Conservation (phyloP, 2,797 vertebrate species). For the Chloroceryle inda region DNA sequence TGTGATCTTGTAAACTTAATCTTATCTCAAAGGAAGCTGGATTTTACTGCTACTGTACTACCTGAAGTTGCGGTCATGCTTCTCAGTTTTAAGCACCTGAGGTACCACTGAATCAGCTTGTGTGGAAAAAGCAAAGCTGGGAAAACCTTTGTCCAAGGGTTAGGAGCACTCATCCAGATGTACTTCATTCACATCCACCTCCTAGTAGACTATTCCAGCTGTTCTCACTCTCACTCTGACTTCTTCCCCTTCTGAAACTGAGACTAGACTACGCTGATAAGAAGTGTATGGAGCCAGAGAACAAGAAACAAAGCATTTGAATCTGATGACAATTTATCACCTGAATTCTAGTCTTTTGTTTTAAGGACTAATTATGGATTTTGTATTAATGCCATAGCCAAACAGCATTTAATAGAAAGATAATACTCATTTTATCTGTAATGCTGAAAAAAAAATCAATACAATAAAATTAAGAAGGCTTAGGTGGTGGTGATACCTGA, state of each 20-base stretch:
- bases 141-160: not conserved
- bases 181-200: not conserved
- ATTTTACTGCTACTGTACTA: not conserved
- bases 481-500: not conserved
- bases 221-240: not conserved
- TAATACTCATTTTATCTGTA: not conserved
- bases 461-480: not conserved
- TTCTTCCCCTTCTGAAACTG: not conserved
- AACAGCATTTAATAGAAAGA: not conserved
- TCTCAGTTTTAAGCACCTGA: not conserved
- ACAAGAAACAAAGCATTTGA: not conserved
- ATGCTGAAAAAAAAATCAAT: not conserved
- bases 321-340: not conserved
- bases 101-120: not conserved
- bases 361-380: not conserved
- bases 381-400: not conserved
- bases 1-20: not conserved
- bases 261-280: not conserved
- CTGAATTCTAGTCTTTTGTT: not conserved
- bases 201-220: not conserved
- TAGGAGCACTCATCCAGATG: not conserved
- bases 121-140: not conserved
- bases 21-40: not conserved
- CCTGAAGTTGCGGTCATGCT: not conserved
- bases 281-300: not conserved